Evolutionary conservation across 2,888 invertebrate species (phyloP).

Genomic region (Eilema caniola): DNA sequence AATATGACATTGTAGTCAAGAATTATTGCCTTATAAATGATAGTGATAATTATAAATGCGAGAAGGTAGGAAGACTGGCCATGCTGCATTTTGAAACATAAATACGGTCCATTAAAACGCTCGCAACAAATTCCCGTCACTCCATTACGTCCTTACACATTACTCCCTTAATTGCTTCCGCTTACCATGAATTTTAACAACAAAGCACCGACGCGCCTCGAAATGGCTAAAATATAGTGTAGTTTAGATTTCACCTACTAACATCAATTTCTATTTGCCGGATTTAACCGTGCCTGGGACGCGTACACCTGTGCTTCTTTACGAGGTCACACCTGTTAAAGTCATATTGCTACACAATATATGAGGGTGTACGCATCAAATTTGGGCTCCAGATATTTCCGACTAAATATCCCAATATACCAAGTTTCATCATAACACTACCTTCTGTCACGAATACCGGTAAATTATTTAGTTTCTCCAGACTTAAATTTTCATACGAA

Average conservation of each 20-base stretch:
- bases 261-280: constrained; percentile 81
- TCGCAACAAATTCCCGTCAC: constrained; percentile 80
- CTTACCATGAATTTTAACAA: constrained; percentile 82
- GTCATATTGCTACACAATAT: constrained; percentile 51
- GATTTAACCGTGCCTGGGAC: constrained; percentile 72
- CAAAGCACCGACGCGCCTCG: constrained; percentile 75
- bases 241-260: constrained; percentile 76
- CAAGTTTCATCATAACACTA: constrained; percentile 40
- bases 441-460: constrained; percentile 44
- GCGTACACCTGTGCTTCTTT: constrained; percentile 76
- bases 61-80: constrained; percentile 63
- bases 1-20: constrained; percentile 40
- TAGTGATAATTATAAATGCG: constrained; percentile 65
- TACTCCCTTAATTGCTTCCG: constrained; percentile 82
- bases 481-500: constrained; percentile 29
- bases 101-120: constrained; percentile 78
- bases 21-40: constrained; percentile 60
- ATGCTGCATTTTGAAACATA: constrained; percentile 74
- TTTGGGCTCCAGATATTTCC: constrained; percentile 41
- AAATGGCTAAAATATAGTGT: constrained; percentile 79
- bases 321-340: constrained; percentile 70
- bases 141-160: constrained; percentile 82
- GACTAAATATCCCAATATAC: constrained; percentile 35
- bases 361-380: constrained; percentile 50
- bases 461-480: constrained; percentile 41